These are phyloP conservation scores for Verasper variegatus DNA, from an alignment of 2,113 vertebrate species.

Conservation along the genomic window DNA sequence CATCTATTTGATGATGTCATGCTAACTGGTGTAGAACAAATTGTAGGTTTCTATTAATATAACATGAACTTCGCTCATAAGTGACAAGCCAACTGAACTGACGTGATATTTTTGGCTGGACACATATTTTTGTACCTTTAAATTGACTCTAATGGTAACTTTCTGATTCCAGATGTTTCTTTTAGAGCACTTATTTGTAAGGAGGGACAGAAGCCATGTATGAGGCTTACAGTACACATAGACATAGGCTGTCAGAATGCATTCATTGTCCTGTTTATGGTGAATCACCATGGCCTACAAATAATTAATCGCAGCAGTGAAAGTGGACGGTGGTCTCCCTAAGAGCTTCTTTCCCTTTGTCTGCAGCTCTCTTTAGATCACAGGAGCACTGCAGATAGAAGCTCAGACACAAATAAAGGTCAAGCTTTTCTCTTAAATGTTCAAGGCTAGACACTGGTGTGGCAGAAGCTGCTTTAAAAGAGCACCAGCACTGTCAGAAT, in stretches of 20 bases:
- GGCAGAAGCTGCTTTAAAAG: conserved; percentile 18
- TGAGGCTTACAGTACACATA: conserved; percentile 40
- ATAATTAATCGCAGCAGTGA: conserved; percentile 71
- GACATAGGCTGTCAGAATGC: conserved; percentile 50
- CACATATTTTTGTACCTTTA: not conserved
- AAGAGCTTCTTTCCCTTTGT: conserved; percentile 68
- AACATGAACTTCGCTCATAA: conserved; percentile 19
- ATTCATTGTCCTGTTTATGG: conserved; percentile 64
- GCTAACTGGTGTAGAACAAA: too few relatives aligned
- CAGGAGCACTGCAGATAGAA: conserved; percentile 28
- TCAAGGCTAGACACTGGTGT: not conserved
- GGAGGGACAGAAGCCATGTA: conserved; percentile 19
- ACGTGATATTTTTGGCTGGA: conserved; percentile 2
- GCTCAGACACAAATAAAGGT: conserved; percentile 51
- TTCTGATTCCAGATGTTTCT: too few relatives aligned
- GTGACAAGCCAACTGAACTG: conserved; percentile 19
- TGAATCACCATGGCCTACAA: conserved; percentile 63
- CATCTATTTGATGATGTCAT: too few relatives aligned
- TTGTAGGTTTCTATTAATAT: too few relatives aligned
- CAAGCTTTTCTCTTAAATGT: conserved; percentile 53
- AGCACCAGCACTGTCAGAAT: not conserved
- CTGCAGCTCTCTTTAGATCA: conserved; percentile 44
- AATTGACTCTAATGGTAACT: not conserved
- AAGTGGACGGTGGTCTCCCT: conserved; percentile 33
- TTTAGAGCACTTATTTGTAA: too few relatives aligned